Evolutionary conservation across 2,113 vertebrate genomes (phyloP), one percentile per base, ranked within the genome.

Genomic region (Montifringilla adamsi): DNA sequence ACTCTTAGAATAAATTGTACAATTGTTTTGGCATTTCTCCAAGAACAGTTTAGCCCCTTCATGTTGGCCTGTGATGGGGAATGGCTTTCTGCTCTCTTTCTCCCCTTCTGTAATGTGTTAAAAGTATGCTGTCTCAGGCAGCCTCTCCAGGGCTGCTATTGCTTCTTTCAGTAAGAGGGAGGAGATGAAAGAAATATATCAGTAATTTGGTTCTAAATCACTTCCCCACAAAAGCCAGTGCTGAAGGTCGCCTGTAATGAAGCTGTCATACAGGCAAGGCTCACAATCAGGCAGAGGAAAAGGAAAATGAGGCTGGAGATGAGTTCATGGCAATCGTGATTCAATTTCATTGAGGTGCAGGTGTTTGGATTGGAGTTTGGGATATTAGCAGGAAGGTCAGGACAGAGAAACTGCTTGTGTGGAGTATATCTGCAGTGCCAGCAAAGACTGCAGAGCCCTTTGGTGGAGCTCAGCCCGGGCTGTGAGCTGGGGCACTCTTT

Each of bases 171-270:
- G 31, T 35, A 26, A 63, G 43, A 84, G 56, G 79, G 59, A 88
- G 53, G 63, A 82, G 78, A 41, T 50, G 81, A 80, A 77, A 86
- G 68, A 79, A 93, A 84, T 17, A 72, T 60, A 82, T 62, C 66
- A 33, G 70, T 94, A 86, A 96, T 94, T 91, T 95, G 93, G 64
- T 92, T 92, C 90, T 96, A 97, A 97, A 96, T 97, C 95, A 93
- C 93, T 73, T 91, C 84, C 67, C 74, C 78, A 84, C 87, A 74
- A 82, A 89, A 73, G 69, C 58, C 26, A 11, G 67, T 39, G 89
- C 86, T 75, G 95, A 97, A 97, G 97, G 97, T 96, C 83, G 33
- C 84, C 37, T 26, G 83, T 95, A 97, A 96, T 96, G 95, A 94
- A 93, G 93, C 95, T 94, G 92, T 96, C 90, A 79, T 43, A 35